Base-by-base conservation (phyloP, 2,888 invertebrate species). In the Rhaphigaster nebulosa region DNA sequence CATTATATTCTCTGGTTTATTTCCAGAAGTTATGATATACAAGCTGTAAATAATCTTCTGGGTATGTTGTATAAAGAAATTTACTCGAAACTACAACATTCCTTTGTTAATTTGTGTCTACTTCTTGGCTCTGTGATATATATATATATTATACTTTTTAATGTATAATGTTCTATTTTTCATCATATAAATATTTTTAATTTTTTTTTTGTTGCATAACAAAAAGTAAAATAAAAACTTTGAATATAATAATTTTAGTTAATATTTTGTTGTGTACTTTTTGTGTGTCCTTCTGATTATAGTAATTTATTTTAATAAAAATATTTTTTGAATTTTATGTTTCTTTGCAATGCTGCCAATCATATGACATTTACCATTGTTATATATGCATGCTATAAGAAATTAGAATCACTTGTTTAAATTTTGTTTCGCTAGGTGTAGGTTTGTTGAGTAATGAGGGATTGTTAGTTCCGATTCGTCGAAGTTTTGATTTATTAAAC, bases 121-220 rank as follows among this genome's bases (percentile, higher is more conserved):
- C 84, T 84, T 84, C 84, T 84, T 45, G 84, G 84, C 84, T 84
- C 84, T 84, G 84, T 84, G 84, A 84, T 84, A 84, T 45, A 38
- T 80, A 65, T 65, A 65, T 65, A 70, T 76, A 38, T 38, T 76
- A 38, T 38, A 38, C 38, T 76, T 76, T 76, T 76, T 76, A 76
- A 76, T 76, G 18, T 76, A 76, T 76, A 76, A 76, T 76, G 70
- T 76, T 76, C 70, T 76, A 76, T 38, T 76, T 76, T 76, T 76
- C 70, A 76, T 76, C 70, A 38, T 76, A 6, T 76, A 38, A 76
- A 76, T 76, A 38, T 23, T 76, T 38, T 34, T 34, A 38, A 8
- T 38, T 76, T 76, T 76, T 70, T 76, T 65, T 65, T 76, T 38
- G 20, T 38, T 76, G 70, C 38, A 38, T 76, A 76, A 76, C 70